Base-by-base conservation (phyloP, 2,797 vertebrate genomes). In the Acrossocheilus fasciatus region DNA sequence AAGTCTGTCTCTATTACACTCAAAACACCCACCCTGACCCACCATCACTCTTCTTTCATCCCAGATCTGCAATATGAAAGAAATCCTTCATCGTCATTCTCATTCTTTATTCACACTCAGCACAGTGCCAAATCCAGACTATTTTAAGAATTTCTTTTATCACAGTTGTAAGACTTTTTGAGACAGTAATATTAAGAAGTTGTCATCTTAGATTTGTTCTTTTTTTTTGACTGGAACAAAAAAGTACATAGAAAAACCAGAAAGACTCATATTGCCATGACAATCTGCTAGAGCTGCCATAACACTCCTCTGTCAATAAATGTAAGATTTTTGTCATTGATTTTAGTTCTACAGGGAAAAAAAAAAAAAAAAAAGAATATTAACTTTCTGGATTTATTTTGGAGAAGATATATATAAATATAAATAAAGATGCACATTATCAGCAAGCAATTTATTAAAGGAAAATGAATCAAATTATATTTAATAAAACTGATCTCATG, bases 1-100 rank as follows among this genome's bases (percentile, higher is more conserved):
- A 92, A 92, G 93, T 94, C 94, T 89, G 90, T 95, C 94, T 95
- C 92, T 91, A 95, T 95, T 95, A 95, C 88, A 92, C 91, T 94
- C 92, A 92, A 89, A 93, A 91, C 87, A 89, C 91, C 90, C 91
- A 92, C 87, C 80, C 92, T 93, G 93, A 94, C 93, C 91, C 88
- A 88, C 89, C 88, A 91, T 90, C 89, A 92, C 86, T 73, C 52
- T 64, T 62, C 87, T 94, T 91, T 93, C 93, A 93, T 90, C 92
- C 92, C 90, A 89, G 90, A 91, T 92, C 62, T 66, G 66, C 43
- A 26, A 89, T 91, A 93, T 92, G 90, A 94, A 94, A 92, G 88
- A 87, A 88, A 88, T 86, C 62, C 81, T 81, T 82, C 82, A 89
- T 87, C 47, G 30, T 43, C 79, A 47, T 79, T 83, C 88, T 88